These are phyloP conservation scores for Athene noctua DNA, from an alignment of 2,113 vertebrate species.

Conservation along the genomic window DNA sequence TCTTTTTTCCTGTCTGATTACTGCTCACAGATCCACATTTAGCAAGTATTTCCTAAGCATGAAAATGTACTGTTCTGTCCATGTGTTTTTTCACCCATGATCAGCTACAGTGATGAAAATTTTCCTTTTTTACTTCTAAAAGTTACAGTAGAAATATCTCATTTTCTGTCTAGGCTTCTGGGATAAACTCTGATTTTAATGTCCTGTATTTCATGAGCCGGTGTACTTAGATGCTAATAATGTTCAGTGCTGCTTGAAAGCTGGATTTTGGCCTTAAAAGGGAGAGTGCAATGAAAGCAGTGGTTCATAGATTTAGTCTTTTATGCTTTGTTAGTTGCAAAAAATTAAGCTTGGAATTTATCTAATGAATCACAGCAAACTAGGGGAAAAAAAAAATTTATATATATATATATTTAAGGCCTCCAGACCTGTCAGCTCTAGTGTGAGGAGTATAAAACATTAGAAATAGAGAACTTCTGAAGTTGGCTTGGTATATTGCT, in stretches of 20 bases:
- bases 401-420: not conserved
- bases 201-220: not conserved
- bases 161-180: not conserved
- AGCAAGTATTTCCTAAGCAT: not conserved
- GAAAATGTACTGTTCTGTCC: not conserved
- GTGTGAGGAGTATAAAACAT: not conserved
- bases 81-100: not conserved
- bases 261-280: not conserved
- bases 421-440: not conserved
- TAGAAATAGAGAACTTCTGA: not conserved
- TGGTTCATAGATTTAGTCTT: not conserved
- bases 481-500: not conserved
- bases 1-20: not conserved
- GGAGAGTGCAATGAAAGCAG: not conserved
- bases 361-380: not conserved
- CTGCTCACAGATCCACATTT: not conserved
- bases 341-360: not conserved
- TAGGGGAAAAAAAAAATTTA: not conserved
- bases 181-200: slow-evolving; percentile 8
- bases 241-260: not conserved
- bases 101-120: not conserved
- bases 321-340: slow-evolving; percentile 2
- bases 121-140: not conserved
- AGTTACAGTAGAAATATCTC: not conserved
- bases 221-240: not conserved